Evolutionary conservation across 1,140 invertebrate species (phyloP).

Genomic region (Drusus annulatus): DNA sequence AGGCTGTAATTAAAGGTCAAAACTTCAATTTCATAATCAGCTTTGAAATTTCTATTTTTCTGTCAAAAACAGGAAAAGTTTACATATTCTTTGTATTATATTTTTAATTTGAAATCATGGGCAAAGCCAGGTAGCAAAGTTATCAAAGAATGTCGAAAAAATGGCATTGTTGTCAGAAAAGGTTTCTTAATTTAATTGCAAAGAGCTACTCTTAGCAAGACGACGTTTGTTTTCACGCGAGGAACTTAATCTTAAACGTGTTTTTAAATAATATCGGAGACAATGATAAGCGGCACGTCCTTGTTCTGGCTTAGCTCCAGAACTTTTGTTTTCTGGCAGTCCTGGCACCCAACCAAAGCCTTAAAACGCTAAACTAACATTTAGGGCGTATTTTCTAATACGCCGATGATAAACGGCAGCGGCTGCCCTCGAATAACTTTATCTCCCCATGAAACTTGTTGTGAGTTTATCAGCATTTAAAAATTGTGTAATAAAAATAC

Average conservation of each 20-base stretch:
- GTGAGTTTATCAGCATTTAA: conserved; percentile 2
- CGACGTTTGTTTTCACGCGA: conserved; percentile 7
- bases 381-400: conserved; percentile 14
- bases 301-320: conserved; percentile 11
- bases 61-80: too few species aligned
- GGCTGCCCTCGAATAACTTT: neutral
- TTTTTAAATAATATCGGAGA: conserved; percentile 10
- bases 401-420: conserved; percentile 7
- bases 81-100: too few species aligned
- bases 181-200: too few species aligned
- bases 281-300: conserved; percentile 24
- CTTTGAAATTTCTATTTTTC: too few species aligned
- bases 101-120: too few species aligned
- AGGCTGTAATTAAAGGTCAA: too few species aligned
- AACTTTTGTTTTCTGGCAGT: conserved; percentile 35
- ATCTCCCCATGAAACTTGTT: neutral
- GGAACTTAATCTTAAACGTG: neutral
- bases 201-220: neutral
- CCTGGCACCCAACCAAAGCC: conserved; percentile 14
- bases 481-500: conserved; percentile 14
- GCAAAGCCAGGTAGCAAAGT: too few species aligned
- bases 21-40: too few species aligned
- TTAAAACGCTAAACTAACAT: conserved; percentile 19
- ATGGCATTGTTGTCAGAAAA: too few species aligned
- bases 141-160: too few species aligned